phyloP scores from a whole-genome alignment of 2,113 vertebrate genomes.

The Pseudolaguvia tuberculata region DNA sequence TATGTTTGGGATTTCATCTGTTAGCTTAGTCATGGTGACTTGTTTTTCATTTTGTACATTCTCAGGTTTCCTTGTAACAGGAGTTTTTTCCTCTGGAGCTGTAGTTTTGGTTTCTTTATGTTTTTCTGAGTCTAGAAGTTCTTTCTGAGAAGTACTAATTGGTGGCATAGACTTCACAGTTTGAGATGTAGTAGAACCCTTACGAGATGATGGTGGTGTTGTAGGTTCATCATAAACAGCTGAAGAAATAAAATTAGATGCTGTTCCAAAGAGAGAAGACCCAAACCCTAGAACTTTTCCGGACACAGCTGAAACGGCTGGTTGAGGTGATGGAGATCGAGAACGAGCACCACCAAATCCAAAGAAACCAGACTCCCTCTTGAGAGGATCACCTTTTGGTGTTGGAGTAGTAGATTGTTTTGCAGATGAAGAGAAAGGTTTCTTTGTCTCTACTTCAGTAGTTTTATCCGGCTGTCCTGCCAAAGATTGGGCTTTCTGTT shows the following conservation, averaged over 20 bases:
- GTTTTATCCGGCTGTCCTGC: slow-evolving; percentile 45
- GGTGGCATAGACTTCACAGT: slow-evolving; percentile 25
- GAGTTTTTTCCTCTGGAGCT: slow-evolving; percentile 39
- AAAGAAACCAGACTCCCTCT: slow-evolving; percentile 69
- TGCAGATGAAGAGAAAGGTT: slow-evolving; percentile 26
- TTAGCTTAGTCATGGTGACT: slow-evolving; percentile 54
- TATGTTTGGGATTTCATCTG: slow-evolving; percentile 48
- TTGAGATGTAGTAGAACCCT: slow-evolving; percentile 32
- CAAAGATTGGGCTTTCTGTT: slow-evolving; percentile 37
- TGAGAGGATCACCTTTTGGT: slow-evolving; percentile 54
- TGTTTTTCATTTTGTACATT: slow-evolving; percentile 54
- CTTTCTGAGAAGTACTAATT: slow-evolving; percentile 26
- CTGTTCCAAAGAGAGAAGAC: slow-evolving; percentile 67
- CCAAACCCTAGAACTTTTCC: slow-evolving; percentile 70
- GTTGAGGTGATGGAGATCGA: slow-evolving; percentile 55
- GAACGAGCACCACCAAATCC: slow-evolving; percentile 60
- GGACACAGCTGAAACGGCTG: slow-evolving; percentile 67
- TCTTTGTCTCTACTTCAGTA: slow-evolving; percentile 49
- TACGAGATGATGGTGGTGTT: slow-evolving; percentile 41
- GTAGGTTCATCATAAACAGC: slow-evolving; percentile 65
- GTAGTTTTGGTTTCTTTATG: neutral
- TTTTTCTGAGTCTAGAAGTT: slow-evolving; percentile 11
- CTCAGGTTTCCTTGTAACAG: slow-evolving; percentile 49
- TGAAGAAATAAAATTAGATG: slow-evolving; percentile 67
- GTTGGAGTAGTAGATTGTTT: slow-evolving; percentile 53